phyloP scores from a whole-genome alignment of 2,113 vertebrate genomes.

The Peromyscus polionotus region DNA sequence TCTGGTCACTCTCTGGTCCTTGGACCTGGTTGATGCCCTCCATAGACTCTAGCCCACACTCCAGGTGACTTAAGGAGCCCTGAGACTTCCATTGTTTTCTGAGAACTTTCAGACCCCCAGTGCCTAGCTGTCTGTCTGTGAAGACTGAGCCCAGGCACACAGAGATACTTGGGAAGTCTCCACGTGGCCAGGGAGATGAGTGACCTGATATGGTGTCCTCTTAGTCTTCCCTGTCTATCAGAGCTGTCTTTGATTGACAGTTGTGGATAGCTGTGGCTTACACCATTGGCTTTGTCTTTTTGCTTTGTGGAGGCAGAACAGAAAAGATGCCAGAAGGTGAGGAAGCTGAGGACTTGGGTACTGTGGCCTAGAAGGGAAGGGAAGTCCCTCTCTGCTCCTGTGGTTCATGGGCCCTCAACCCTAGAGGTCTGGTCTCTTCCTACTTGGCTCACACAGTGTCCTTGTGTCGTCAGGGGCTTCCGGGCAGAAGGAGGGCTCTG shows the following conservation, averaged over 20 bases:
- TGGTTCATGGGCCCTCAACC: not conserved
- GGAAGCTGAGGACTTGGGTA: not conserved
- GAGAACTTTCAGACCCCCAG: not conserved
- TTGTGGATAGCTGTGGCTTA: conserved; percentile 20
- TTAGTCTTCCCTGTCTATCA: not conserved
- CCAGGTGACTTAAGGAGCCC: not conserved
- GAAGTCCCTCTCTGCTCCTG: not conserved
- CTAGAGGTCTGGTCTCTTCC: not conserved
- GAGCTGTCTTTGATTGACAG: not conserved
- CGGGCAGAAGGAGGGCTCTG: not conserved
- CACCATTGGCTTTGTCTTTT: not conserved
- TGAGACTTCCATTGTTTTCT: not conserved
- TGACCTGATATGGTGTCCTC: fast-evolving
- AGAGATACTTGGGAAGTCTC: not conserved
- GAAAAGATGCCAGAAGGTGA: not conserved
- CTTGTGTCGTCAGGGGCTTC: not conserved
- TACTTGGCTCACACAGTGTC: not conserved
- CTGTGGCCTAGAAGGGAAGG: not conserved
- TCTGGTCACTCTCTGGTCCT: not conserved
- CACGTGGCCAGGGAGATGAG: not conserved
- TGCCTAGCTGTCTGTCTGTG: not conserved
- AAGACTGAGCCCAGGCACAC: not conserved
- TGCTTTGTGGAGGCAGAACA: conserved; percentile 22
- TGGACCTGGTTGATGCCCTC: not conserved
- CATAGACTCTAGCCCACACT: not conserved